Evolutionary conservation across 2,113 vertebrate species (phyloP), one percentile per base, ranked within the genome.

Genomic region (Serranochromis macrocephalus): DNA sequence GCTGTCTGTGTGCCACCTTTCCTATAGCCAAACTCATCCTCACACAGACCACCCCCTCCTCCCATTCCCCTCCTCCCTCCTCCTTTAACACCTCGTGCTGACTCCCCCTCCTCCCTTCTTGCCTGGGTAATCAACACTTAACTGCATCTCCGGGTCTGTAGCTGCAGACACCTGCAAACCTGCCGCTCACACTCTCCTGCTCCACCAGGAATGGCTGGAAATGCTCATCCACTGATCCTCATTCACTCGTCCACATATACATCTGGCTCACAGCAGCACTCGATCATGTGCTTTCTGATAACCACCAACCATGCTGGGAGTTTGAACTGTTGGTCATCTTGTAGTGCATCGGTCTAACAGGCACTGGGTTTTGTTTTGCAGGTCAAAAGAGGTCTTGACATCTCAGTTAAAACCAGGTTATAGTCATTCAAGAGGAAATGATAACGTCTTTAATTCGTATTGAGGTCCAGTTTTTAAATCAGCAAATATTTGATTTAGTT

Each of bases 1-100:
- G 88, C 80, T 85, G 29, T 91, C 84, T 93, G 82, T 94, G 86
- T 93, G 92, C 83, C 93, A 83, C 90, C 88, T 91, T 85, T 88
- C 90, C 87, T 71, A 71, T 29, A 83, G 83, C 90, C 13, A 47
- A 80, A 84, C 90, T 47, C 89, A 82, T 78, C 85, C 84, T 47
- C 89, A 82, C 89, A 57, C 83, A 82, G 82, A 87, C 84, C 85
- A 24, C 53, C 82, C 7, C 75, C 8, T 10, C 68, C 78, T 86
- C n/a, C 33, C 84, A 10, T 63, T 13, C 73, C 29, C 53, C 14
- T 5, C 79, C 19, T 7, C 29, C 55, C 79, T 14, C 66, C 53
- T 33, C 86, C 58, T 12, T 47, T 42, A 61, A 55, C 68, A 29
- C 11, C 36, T 49, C 10, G 3, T 78, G 71, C 71, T 78, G 26